Evolutionary conservation across 2,113 vertebrate species (phyloP), one percentile per base, ranked within the genome.

Genomic region (Ellobius talpinus): DNA sequence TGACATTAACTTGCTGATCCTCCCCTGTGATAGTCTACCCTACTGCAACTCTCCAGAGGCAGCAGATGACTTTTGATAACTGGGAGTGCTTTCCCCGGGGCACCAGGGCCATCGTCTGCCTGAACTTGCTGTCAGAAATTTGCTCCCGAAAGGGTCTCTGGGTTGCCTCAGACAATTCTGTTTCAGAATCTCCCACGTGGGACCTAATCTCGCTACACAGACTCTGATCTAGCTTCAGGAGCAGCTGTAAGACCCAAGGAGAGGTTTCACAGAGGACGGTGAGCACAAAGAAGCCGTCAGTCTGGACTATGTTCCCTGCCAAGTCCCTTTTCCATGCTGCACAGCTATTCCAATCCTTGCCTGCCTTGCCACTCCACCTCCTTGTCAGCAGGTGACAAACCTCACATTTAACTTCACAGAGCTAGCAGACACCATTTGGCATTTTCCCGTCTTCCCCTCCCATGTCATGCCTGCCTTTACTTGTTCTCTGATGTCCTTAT

Each of bases 1-100:
- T 9, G 29, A 29, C 61, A 66, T 7, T 33, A 21, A 65, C 45
- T 77, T 77, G 12, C 68, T 63, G 55, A 33, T 66, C 47, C 82
- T 90, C 63, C 81, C 24, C 66, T 93, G 52, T 50, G 73, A n/a
- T 21, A 47, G 0, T 55, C 65, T 73, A 11, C 26, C 52, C 8
- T 45, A 58, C 50, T 93, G 61, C 14, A 17, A 14, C 14, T 87
- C 84, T 23, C 13, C 52, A 24, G 70, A 19, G 93, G 65, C n/a
- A n/a, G 50, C 72, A 95, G 81, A 96, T 95, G 81, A 90, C 50
- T 82, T 52, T 68, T 92, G 89, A 91, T 52, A 82, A 58, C 36
- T 50, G 66, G 79, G 77, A 92, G 61, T 77, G 23, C 77, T 89
- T 96, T 90, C 42, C 77, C 61, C 45, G 74, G 52, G 29, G 2